These are phyloP conservation scores for Leptopilina boulardi DNA, from an alignment of 1,140 invertebrate genomes.

Conservation along the genomic window DNA sequence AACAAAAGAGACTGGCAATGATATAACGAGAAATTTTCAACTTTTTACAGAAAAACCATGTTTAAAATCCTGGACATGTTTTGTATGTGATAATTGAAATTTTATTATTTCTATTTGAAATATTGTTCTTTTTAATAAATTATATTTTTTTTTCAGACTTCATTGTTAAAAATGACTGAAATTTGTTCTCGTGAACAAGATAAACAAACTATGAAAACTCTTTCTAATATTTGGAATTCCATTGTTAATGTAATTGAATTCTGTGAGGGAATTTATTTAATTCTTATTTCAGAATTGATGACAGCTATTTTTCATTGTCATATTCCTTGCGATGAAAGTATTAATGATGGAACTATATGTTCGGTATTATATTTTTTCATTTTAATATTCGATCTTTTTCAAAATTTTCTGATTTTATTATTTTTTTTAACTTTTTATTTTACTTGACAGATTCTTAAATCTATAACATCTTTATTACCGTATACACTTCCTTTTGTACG, in stretches of 20 bases:
- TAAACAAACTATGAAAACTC: constrained; percentile 43
- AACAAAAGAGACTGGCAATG: constrained; percentile 8
- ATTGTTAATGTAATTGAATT: constrained; percentile 55
- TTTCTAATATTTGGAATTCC: constrained; percentile 63
- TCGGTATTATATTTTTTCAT: constrained; percentile 48
- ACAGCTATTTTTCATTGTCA: constrained; percentile 42
- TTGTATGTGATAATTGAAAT: constrained; percentile 57
- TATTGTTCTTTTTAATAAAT: constrained; percentile 20
- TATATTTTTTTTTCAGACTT: constrained; percentile 51
- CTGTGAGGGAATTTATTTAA: constrained; percentile 56
- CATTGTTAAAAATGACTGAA: constrained; percentile 48
- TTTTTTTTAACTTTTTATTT: constrained; percentile 33
- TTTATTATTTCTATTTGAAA: constrained; percentile 36
- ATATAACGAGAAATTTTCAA: constrained; percentile 48
- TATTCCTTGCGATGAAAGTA: constrained; percentile 43
- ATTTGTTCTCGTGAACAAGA: constrained; percentile 44
- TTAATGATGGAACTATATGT: constrained; percentile 43
- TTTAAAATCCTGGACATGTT: constrained; percentile 55
- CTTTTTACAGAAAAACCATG: constrained; percentile 56
- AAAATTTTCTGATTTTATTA: not conserved
- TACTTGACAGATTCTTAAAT: constrained; percentile 60
- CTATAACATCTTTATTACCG: constrained; percentile 45
- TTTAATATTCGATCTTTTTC: not conserved
- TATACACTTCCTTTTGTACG: constrained; percentile 49
- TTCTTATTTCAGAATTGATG: constrained; percentile 57